A percentile compares a stretch with the other conserved stretches of the same genome.
Evolutionary conservation across 1,140 invertebrate genomes (phyloP).

Genomic region (Drosophila pachea): DNA sequence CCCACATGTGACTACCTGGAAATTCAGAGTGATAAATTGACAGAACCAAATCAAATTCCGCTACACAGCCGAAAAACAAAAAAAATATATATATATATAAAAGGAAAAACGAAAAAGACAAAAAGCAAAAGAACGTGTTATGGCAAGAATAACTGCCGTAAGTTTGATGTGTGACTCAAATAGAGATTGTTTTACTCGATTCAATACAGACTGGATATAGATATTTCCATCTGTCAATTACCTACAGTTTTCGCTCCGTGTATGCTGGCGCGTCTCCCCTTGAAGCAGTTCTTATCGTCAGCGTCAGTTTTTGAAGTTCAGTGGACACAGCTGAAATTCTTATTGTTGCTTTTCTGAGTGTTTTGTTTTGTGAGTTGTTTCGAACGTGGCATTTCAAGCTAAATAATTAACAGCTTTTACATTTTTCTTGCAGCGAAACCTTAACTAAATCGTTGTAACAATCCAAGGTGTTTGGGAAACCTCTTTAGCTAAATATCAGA

Average conservation of each 20-base stretch:
- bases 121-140: too few relatives aligned
- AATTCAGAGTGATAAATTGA: conserved; percentile 61
- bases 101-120: too few relatives aligned
- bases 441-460: conserved; percentile 50
- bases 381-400: conserved; percentile 47
- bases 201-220: not conserved
- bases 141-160: too few relatives aligned
- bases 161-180: not conserved
- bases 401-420: conserved; percentile 52
- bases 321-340: conserved; percentile 69
- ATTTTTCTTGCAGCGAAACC: conserved; percentile 63
- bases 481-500: conserved; percentile 30
- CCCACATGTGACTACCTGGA: conserved; percentile 45
- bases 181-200: not conserved
- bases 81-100: not conserved
- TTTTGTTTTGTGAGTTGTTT: conserved; percentile 51
- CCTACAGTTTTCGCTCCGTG: conserved; percentile 18
- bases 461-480: conserved; percentile 61
- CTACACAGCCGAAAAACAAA: conserved; percentile 37
- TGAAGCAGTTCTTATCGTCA: conserved; percentile 33
- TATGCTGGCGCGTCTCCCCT: conserved; percentile 1
- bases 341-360: conserved; percentile 37
- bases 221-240: conserved; percentile 18
- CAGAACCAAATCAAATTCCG: conserved; percentile 36
- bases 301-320: conserved; percentile 43